Evolutionary conservation across 37 sponge, comb jelly and placozoan genomes (phyloP).

Genomic region (Eunapius fragilis): DNA sequence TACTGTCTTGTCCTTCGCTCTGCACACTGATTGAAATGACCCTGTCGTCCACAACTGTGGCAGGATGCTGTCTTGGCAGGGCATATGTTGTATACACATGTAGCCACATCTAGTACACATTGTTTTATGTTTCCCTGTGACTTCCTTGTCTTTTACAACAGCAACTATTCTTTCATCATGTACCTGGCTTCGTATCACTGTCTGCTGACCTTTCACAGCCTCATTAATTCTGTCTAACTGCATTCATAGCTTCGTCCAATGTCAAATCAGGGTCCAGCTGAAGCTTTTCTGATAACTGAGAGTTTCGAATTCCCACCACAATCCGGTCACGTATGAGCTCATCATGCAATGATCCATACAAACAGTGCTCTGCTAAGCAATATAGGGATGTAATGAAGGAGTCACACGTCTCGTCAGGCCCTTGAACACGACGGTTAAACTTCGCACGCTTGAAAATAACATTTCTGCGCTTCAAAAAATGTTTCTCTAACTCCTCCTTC

Average conservation of each 20-base stretch:
- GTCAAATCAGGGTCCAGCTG: background rate
- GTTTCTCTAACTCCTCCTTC: no score
- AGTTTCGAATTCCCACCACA: background rate
- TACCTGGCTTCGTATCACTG: no score
- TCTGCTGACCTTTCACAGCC: no score
- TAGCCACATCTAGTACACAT: background rate
- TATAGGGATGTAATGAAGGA: no score
- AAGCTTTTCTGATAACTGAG: background rate
- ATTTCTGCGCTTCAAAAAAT: no score
- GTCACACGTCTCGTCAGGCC: no score
- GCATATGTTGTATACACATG: background rate
- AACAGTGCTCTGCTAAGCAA: no score
- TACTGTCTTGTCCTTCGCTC: background rate
- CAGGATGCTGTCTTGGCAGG: background rate
- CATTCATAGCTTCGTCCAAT: no score
- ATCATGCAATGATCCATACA: background rate
- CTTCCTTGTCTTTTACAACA: background rate
- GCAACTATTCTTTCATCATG: background rate
- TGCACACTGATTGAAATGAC: conserved; percentile 7
- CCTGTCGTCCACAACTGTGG: background rate
- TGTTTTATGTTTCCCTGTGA: background rate
- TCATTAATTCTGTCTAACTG: no score
- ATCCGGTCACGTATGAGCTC: background rate
- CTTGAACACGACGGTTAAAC: no score
- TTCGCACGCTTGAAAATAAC: no score